Evolutionary conservation across 2,113 vertebrate genomes (phyloP), one percentile per base, ranked within the genome.

Genomic region (Tympanuchus pallidicinctus): DNA sequence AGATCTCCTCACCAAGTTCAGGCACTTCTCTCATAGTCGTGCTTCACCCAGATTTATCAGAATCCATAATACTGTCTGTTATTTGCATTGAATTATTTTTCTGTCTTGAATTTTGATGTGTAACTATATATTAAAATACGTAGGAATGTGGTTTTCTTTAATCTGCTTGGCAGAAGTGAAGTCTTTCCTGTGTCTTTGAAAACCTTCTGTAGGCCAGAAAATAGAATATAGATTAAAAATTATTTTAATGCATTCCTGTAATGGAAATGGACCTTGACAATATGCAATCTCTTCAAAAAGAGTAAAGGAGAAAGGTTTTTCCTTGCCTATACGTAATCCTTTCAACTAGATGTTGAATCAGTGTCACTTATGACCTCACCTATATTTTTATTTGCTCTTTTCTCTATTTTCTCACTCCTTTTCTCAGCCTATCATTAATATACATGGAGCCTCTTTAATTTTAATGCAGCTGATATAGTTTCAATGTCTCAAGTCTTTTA

Each of bases 1-100:
- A 97, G 99, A 94, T 98, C 98, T 24, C 99, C 99, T 32, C 98
- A 98, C 96, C 99, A 99, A 97, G 99, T 99, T 90, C 98, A 98
- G 94, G 96, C 98, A 1, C 97, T 99, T 74, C 98, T 99, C 42
- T 99, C 98, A 92, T 99, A 98, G 96, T 63, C 30, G 13, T 61
- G 38, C 18, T 2, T 57, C 22, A 27, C 34, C 25, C 38, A 72
- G 25, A 34, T 70, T 88, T 77, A 24, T 64, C 82, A 63, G 81
- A 90, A 59, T 84, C 38, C 19, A 2, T 80, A 65, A 77, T 75
- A 65, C 70, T 79, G 32, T 81, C n/a, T 92, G 50, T 74, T 83
- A 65, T 86, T 89, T 92, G 80, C 87, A 81, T 82, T 27, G 1
- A 73, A 38, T 91, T 79, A 38, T 54, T 91, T 92, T 97, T 94